These are phyloP conservation scores for Silurus meridionalis DNA, from an alignment of 2,113 vertebrate species.

Conservation along the genomic window DNA sequence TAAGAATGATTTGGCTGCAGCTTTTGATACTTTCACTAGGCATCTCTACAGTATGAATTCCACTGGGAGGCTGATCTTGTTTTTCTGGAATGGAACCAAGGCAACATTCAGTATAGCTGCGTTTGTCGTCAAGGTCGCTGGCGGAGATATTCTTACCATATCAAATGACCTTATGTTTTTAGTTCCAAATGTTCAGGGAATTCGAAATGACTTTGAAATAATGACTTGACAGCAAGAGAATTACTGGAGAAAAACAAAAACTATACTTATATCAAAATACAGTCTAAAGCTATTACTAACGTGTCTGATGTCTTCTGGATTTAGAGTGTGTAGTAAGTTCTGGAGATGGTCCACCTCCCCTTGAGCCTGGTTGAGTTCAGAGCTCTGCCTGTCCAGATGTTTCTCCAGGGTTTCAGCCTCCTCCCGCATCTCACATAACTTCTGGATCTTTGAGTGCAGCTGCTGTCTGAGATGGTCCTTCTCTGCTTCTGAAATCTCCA, in stretches of 20 bases:
- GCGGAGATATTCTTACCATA: neutral
- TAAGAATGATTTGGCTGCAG: neutral
- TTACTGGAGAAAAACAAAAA: neutral
- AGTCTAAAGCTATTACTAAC: conserved; percentile 68
- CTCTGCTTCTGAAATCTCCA: conserved; percentile 73
- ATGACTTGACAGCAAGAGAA: neutral
- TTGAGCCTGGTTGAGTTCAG: conserved; percentile 69
- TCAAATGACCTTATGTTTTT: neutral
- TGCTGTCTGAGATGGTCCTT: conserved; percentile 73
- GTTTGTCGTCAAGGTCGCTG: neutral
- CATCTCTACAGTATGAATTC: conserved; percentile 18
- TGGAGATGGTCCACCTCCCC: conserved; percentile 71
- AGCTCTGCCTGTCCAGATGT: conserved; percentile 72
- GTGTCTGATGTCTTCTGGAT: conserved; percentile 71
- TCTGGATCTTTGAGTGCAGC: conserved; percentile 69
- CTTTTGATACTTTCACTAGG: neutral
- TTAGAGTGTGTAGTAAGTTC: conserved; percentile 61
- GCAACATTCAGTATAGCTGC: conserved; percentile 9
- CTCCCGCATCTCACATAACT: conserved; percentile 67
- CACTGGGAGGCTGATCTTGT: conserved; percentile 29
- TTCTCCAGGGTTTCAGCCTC: conserved; percentile 74
- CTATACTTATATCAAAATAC: neutral
- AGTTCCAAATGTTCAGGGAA: neutral
- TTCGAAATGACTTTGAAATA: neutral
- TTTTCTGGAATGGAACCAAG: conserved; percentile 30